Base-by-base conservation (phyloP, 2,888 invertebrate species). In the Myopa tessellatipennis region DNA sequence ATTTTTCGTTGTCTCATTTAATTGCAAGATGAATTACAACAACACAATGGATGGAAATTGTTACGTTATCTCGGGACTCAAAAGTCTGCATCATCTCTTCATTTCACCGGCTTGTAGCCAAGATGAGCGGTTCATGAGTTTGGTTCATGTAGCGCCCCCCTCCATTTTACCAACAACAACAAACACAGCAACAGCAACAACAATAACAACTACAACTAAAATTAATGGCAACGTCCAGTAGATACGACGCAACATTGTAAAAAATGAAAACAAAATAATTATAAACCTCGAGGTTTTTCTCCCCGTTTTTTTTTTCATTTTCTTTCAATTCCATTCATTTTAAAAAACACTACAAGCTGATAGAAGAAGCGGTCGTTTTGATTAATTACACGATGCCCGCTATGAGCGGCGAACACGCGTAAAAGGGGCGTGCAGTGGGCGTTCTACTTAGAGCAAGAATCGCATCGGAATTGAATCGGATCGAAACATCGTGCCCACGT, bases 211-310 rank as follows among this genome's bases (percentile, higher is more conserved):
- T 16, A 60, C 38, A 60, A 68, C 73, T 68, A 40, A 77, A 77
- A 77, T 77, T 77, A 77, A 77, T 77, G 77, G 73, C 77, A 77
- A 40, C 60, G 14, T 73, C 73, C 58, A 73, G 67, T 60, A 40
- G 63, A 72, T 26, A 68, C 73, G 77, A 77, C 65, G 61, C 67
- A 73, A 68, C 60, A 65, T 73, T 60, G 68, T 67, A 61, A 77
- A 72, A 72, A 72, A 38, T 40, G 63, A 67, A 26, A 61, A 58
- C 36, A 67, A 72, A 60, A 45, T 26, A 65, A 65, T 55, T 34
- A 63, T 61, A 60, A 61, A 68, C n/a, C 34, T 69, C 38, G 4
- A 69, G 55, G 18, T 75, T 40, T 69, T 50, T 34, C 16, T 26
- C 7, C 7, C 16, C 4, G 1, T 4, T 34, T 3, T 36, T 12